Evolutionary conservation across 2,113 vertebrate genomes (phyloP), one percentile per base, ranked within the genome.

Genomic region (Gasterosteus nipponicus): DNA sequence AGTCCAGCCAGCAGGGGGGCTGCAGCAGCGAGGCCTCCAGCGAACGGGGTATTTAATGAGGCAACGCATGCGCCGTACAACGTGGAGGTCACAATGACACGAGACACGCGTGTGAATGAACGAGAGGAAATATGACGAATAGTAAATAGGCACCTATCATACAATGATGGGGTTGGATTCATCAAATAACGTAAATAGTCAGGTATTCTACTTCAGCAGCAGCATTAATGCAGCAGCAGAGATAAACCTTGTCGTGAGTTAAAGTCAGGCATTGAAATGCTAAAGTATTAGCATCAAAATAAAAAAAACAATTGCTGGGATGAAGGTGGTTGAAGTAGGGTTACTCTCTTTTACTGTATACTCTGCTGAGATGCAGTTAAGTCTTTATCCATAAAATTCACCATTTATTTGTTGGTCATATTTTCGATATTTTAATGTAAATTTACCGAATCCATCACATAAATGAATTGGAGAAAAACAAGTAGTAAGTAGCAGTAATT

Each of bases 1-100:
- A 95, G 85, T 95, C 95, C 79, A 91, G 92, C n/a, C 95, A 96
- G 83, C 96, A 94, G 87, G 96, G 95, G 77, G 95, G 95, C 39
- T 96, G 96, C 93, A 96, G 95, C 94, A 97, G 97, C 57, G 96
- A 97, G 82, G 95, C 95, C 58, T 97, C 96, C 64, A 91, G 95
- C 73, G 96, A 95, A 67, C 95, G 93, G 81, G 96, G 97, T 98
- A 44, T 82, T 73, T 44, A 59, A 69, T 22, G 7, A 2, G 57
- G 22, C 26, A 54, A 10, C 8, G 10, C 22, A 31, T 1, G 4
- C 6, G 10, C n/a, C 15, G 68, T 15, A n/a, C 5, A 54, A n/a
- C 5, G 18, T 5, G 18, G 31, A 39, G 10, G 57, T 3, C 16
- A 46, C 33, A 49, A 7, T n/a, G 19, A 42, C 2, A 44, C 47